Base-by-base conservation (phyloP, 2,797 vertebrate genomes). In the Poecilia picta region DNA sequence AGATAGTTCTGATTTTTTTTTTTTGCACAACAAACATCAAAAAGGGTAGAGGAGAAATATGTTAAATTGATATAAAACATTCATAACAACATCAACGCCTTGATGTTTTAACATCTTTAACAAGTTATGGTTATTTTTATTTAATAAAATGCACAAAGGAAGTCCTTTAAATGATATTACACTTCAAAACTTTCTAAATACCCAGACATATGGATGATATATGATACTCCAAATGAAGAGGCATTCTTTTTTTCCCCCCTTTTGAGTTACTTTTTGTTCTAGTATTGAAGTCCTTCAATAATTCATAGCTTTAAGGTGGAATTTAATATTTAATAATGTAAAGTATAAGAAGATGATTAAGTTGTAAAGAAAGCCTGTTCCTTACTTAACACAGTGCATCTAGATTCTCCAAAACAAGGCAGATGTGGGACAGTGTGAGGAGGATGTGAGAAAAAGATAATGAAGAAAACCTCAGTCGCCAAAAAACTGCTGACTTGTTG, bases 401-500 rank as follows among this genome's bases (percentile, higher is more conserved):
- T 23, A 39, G 16, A 36, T 23, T 23, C 64, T 41, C 20, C 33
- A 5, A 41, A 68, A 68, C 64, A 25, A 68, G 20, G 20, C 4
- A 41, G 20, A 25, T 41, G 16, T 68, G 36, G 64, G 12, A 68
- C 16, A 41, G 64, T 41, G 10, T 12, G 20, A 41, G 80, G 36
- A 71, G 59, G 62, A 87, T 82, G 74, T 74, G 74, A 78, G 82
- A 49, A 75, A 76, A 71, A 46, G 47, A 68, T 55, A 74, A 10
- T 36, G 43, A 33, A 73, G 53, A 47, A 83, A 77, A 33, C 25
- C 23, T 77, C 1, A 72, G 79, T 80, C 85, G 78, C 46, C 77
- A 64, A 77, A 80, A 89, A 85, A 85, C 84, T 81, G 80, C 82
- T 89, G 82, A 90, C 79, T 83, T 76, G 84, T 83, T 77, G 70